Percentiles rank a stretch among this genome's conserved stretches.
phyloP scores from a whole-genome alignment of 2,888 invertebrate genomes.

The Limnephilus marmoratus region DNA sequence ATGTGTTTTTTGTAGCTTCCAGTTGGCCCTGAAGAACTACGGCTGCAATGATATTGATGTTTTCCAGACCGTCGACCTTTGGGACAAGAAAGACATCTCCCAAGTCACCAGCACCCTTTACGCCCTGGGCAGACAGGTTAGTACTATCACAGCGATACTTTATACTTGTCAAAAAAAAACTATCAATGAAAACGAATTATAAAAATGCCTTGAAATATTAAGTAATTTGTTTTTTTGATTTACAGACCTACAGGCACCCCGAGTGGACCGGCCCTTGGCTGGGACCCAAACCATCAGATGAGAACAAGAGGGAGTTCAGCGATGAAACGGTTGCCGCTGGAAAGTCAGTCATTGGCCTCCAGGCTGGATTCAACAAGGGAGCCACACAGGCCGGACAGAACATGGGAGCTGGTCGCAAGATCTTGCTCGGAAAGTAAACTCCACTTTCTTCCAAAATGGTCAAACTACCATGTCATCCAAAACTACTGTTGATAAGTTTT shows the following conservation, averaged over 20 bases:
- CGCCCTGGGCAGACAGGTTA: constrained; percentile 87
- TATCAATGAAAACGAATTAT: neutral
- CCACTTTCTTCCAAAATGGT: neutral
- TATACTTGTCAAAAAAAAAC: neutral
- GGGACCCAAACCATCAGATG: constrained; percentile 96
- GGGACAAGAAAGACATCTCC: constrained; percentile 94
- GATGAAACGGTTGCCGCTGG: constrained; percentile 94
- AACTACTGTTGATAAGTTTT: too few relatives aligned
- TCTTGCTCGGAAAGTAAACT: constrained; percentile 91
- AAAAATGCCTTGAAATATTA: neutral
- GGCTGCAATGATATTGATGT: constrained; percentile 94
- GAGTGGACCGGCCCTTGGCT: constrained; percentile 92
- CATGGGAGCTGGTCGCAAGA: constrained; percentile 93
- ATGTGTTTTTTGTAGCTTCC: constrained; percentile 78
- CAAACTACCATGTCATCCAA: too few relatives aligned
- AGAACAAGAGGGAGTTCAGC: constrained; percentile 95
- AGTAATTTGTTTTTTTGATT: constrained; percentile 4
- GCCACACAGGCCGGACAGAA: constrained; percentile 95
- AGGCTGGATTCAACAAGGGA: constrained; percentile 97
- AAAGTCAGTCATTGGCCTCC: constrained; percentile 93
- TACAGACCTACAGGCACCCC: constrained; percentile 88
- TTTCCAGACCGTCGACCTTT: constrained; percentile 98
- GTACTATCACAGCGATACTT: neutral
- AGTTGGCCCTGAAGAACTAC: constrained; percentile 89
- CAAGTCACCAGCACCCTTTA: constrained; percentile 91